These are phyloP conservation scores for Aporophyla lueneburgensis DNA, from an alignment of 2,888 invertebrate species.

Conservation along the genomic window DNA sequence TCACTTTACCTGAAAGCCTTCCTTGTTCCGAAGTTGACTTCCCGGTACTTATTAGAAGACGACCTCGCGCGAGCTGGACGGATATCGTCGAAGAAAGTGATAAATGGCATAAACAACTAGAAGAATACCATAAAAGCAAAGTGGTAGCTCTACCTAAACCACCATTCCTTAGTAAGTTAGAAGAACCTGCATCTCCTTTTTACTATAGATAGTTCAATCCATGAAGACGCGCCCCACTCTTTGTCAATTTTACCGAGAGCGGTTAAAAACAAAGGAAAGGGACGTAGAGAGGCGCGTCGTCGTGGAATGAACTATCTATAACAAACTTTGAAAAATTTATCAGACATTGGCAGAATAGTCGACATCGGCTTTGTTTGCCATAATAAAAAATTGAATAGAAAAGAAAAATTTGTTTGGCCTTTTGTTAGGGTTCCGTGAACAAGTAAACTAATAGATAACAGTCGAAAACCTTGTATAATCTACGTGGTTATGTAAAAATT, in stretches of 20 bases:
- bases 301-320: too few relatives aligned
- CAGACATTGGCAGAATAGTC: too few relatives aligned
- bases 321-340: too few relatives aligned
- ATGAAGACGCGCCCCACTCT: too few relatives aligned
- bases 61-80: constrained; percentile 78
- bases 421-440: background rate
- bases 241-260: too few relatives aligned
- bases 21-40: constrained; percentile 85
- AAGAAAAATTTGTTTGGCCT: background rate
- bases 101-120: constrained; percentile 73
- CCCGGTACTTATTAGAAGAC: constrained; percentile 76
- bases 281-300: too few relatives aligned
- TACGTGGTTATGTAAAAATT: background rate
- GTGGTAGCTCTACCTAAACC: constrained; percentile 71
- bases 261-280: too few relatives aligned
- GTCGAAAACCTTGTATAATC: background rate
- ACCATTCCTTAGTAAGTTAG: constrained; percentile 80
- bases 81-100: constrained; percentile 80
- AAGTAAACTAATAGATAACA: background rate
- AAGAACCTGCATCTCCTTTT: background rate
- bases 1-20: constrained; percentile 83
- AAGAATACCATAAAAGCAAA: constrained; percentile 76
- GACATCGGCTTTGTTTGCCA: too few relatives aligned
- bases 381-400: too few relatives aligned
- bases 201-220: too few relatives aligned